Evolutionary conservation across 1,140 invertebrate genomes (phyloP).

Genomic region (Centruroides sculpturatus): DNA sequence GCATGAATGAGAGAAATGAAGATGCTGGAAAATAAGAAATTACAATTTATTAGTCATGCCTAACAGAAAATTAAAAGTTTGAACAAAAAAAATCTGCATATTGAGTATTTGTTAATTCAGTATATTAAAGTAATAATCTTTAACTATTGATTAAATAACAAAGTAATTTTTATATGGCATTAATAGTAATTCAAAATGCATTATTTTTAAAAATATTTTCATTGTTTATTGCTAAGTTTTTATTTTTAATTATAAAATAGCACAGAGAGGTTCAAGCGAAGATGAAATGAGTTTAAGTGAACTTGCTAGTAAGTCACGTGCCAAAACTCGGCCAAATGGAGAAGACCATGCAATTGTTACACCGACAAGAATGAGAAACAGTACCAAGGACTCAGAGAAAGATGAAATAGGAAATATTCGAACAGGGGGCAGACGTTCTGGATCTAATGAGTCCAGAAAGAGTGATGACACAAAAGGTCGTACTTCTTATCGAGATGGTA

Average conservation of each 20-base stretch:
- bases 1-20: no score
- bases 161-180: no score
- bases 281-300: conserved; percentile 18
- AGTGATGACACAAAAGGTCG: background rate
- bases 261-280: conserved; percentile 15
- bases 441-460: conserved; percentile 11
- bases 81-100: no score
- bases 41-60: no score
- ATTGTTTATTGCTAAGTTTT: background rate
- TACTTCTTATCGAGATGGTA: no score
- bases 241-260: background rate
- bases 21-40: no score
- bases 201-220: no score
- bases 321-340: background rate
- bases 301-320: conserved; percentile 15
- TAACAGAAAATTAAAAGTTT: no score
- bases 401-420: conserved; percentile 2
- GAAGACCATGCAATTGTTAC: background rate
- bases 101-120: no score
- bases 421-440: conserved; percentile 6
- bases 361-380: conserved; percentile 3
- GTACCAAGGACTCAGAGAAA: conserved; percentile 8
- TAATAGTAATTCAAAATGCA: no score
- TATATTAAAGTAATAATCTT: no score
- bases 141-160: no score